Evolutionary conservation across 2,888 invertebrate species (phyloP), one percentile per base, ranked within the genome.

Genomic region (Belgica antarctica): DNA sequence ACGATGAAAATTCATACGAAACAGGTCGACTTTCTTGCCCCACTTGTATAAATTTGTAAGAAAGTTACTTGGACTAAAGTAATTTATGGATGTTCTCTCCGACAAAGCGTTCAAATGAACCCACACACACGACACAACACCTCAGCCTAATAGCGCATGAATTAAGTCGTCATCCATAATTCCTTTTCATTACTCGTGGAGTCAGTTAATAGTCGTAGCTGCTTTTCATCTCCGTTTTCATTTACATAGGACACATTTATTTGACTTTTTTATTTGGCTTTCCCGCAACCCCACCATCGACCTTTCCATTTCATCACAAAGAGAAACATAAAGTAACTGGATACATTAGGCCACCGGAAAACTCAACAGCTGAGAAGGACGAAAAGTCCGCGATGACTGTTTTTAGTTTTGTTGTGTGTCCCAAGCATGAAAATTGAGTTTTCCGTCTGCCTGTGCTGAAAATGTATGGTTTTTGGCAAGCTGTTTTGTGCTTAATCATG

Each of bases 401-500:
- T n/a, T n/a, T n/a, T 10, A 5, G 12, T 41, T 41, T n/a, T 41
- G 41, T 41, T 41, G n/a, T 41, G 41, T 41, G 41, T n/a, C 2
- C 41, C 19, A 22, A 4, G 19, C 52, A 52, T 52, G 52, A 52
- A 52, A n/a, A 17, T 52, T 52, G 52, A 52, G 52, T 52, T 52
- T 22, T n/a, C 52, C 52, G 52, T n/a, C 17, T 52, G 22, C 22
- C 52, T 52, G 52, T 7, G 7, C 22, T 52, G 52, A 52, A 52
- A 52, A 7, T 17, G 22, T 19, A 52, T 19, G 52, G 15, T 41
- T 28, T 66, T 47, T 66, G 65, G 65, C 41, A 63, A 63, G 22
- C 27, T 52, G 52, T 66, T 66, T 66, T 66, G 68, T 68, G 52
- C 52, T 68, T 68, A 47, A 68, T 52, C 52, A 68, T 68, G 15